phyloP scores from a whole-genome alignment of 2,113 vertebrate genomes.

The Propithecus coquereli region DNA sequence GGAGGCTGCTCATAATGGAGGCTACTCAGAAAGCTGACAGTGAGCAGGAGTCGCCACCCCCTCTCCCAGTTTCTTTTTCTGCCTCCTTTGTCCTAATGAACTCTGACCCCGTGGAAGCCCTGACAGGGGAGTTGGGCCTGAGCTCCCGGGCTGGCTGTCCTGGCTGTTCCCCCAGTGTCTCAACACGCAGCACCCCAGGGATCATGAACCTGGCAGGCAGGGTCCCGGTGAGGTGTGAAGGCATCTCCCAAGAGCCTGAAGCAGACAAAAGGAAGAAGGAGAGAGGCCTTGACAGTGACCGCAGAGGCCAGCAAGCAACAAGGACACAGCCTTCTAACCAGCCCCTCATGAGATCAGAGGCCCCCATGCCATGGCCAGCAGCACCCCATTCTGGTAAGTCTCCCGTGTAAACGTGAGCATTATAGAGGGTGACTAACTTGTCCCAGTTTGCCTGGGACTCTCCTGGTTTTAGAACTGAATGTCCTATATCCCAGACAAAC shows the following conservation, averaged over 20 bases:
- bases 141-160: too few species aligned
- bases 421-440: fast-evolving
- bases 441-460: neutral
- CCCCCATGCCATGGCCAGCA: fast-evolving
- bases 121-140: fast-evolving
- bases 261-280: neutral
- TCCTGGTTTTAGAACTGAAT: neutral
- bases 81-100: too few species aligned
- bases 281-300: neutral
- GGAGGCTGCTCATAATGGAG: neutral
- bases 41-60: neutral
- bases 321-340: neutral
- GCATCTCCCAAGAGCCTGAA: neutral
- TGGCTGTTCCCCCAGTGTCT: neutral
- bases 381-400: neutral
- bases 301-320: neutral
- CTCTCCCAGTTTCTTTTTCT: neutral
- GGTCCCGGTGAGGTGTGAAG: fast-evolving
- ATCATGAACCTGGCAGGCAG: neutral
- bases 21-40: neutral
- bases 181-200: neutral
- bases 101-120: neutral
- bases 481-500: neutral
- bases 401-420: fast-evolving
- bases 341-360: fast-evolving